Conservation (phyloP, 2,113 vertebrate species). For the Ailurus styani region DNA sequence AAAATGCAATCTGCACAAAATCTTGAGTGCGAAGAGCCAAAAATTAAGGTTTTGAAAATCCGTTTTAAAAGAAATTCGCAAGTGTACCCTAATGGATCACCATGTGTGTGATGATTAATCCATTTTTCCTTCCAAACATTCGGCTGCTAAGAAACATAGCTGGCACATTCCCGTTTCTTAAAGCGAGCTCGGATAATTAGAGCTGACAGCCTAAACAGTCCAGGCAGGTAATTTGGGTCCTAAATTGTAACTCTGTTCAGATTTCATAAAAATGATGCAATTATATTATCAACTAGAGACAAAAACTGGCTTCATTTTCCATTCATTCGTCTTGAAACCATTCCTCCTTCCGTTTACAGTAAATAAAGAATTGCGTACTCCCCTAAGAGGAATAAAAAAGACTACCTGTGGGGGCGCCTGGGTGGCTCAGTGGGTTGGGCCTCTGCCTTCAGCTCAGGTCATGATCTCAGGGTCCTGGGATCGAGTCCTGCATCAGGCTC, state of each 20-base stretch:
- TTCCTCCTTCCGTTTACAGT: neutral
- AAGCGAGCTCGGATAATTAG: neutral
- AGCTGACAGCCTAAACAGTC: neutral
- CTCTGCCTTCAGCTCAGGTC: too few relatives aligned
- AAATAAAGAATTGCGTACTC: neutral
- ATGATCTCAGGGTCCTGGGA: too few relatives aligned
- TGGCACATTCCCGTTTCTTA: neutral
- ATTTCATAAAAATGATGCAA: slow-evolving; percentile 21
- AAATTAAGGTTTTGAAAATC: neutral
- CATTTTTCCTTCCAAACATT: neutral
- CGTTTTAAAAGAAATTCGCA: neutral
- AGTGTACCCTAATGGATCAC: neutral
- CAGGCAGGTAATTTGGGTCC: neutral
- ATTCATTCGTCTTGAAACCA: neutral
- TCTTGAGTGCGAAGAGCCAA: neutral
- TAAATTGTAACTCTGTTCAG: neutral
- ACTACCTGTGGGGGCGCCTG: too few relatives aligned
- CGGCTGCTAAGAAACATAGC: neutral
- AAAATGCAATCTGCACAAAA: neutral
- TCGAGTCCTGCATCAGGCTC: too few relatives aligned
- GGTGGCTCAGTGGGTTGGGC: too few relatives aligned
- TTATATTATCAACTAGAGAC: neutral
- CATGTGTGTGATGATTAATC: neutral
- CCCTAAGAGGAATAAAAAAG: neutral
- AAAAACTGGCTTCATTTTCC: neutral